Percentiles rank a stretch among this genome's conserved stretches.
phyloP scores from a whole-genome alignment of 2,888 invertebrate species.

The Gymnocheta viridis region DNA sequence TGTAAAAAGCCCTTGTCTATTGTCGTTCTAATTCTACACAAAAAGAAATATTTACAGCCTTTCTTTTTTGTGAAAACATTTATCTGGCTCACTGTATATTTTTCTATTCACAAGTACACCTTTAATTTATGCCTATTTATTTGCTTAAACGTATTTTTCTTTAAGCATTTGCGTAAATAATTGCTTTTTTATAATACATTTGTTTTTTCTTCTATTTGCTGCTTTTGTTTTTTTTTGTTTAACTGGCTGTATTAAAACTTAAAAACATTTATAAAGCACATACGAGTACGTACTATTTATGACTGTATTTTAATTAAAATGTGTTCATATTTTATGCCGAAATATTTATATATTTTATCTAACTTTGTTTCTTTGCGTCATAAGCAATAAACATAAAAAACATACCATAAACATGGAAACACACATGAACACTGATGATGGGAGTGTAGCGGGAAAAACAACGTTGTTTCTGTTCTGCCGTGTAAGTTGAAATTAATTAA shows the following conservation, averaged over 20 bases:
- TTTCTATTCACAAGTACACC: neutral
- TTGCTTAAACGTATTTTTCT: neutral
- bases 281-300: too few relatives aligned
- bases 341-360: neutral
- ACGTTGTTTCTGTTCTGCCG: too few relatives aligned
- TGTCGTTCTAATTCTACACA: too few relatives aligned
- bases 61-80: neutral
- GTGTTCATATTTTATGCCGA: constrained; percentile 9
- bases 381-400: neutral
- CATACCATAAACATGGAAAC: too few relatives aligned
- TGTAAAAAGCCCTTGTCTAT: too few relatives aligned
- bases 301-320: constrained; percentile 1
- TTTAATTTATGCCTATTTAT: constrained; percentile 10
- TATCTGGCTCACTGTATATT: neutral
- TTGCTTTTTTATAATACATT: neutral
- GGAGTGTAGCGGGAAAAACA: too few relatives aligned
- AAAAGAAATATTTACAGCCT: neutral
- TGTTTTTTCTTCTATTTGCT: neutral
- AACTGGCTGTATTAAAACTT: too few relatives aligned
- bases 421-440: too few relatives aligned
- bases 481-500: too few relatives aligned
- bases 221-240: neutral
- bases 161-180: constrained; percentile 45
- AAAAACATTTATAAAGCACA: too few relatives aligned
- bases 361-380: neutral